Base-by-base conservation (phyloP, 2,113 vertebrate genomes). In the Muntiacus muntjak region DNA sequence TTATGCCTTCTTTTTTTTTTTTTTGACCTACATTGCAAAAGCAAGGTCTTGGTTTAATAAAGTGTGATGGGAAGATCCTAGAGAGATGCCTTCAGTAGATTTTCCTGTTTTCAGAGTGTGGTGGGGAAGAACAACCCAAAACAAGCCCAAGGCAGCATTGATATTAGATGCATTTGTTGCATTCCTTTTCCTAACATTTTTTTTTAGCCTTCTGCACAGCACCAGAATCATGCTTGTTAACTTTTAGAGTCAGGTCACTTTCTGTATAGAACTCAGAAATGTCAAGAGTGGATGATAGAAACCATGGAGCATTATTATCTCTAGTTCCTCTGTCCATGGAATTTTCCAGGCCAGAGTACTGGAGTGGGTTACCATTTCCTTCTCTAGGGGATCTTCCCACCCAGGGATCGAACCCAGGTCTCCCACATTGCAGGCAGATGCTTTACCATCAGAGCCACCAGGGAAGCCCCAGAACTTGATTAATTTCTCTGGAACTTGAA, bases 11-110 rank as follows among this genome's bases (percentile, higher is more conserved):
- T 67, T 67, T 64, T 64, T 64, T 58, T 58, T 93, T n/a, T 81
- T 97, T 78, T 62, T 94, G 57, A 62, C 71, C 26, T 60, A 4
- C 50, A 89, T 97, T 97, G 36, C 30, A 79, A 87, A 96, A 94
- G 64, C 88, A 89, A 36, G 89, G 87, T 91, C 60, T 92, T 33
- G 25, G 67, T 45, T 50, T 94, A 92, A 71, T n/a, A 94, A 60
- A 10, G 82, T n/a, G 55, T 30, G 33, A 26, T 33, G 25, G 82
- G 43, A 93, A 60, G 71, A 55, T 60, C 67, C 82, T 50, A 43
- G 21, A 58, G 40, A 58, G 57, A 57, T 57, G 21, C 10, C 26
- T 79, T 82, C 26, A 28, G 15, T 55, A 52, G 85, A 55, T 26
- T 43, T 85, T 55, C 89, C 83, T 71, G 33, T 85, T 71, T 92